phyloP scores from a whole-genome alignment of 1,140 invertebrate species.

The Halyomorpha halys region DNA sequence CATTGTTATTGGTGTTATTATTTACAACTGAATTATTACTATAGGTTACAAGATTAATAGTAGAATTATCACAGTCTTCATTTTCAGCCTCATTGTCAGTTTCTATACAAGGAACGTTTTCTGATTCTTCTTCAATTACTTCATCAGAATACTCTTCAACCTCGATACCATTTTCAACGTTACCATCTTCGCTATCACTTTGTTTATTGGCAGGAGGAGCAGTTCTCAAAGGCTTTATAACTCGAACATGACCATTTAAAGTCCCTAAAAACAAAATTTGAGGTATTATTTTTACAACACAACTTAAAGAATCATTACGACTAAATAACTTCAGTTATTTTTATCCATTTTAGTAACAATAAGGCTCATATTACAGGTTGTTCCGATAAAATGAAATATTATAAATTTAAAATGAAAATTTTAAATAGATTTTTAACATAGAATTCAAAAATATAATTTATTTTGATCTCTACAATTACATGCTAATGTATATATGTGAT shows the following conservation, averaged over 20 bases:
- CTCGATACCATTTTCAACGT: slow-evolving; percentile 20
- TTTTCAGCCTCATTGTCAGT: slow-evolving; percentile 25
- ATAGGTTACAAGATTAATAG: not conserved
- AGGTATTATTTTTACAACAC: not conserved
- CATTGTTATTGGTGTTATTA: not conserved
- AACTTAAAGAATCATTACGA: not conserved
- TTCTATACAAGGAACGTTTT: slow-evolving; percentile 25
- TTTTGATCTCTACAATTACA: too few relatives aligned
- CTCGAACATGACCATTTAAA: slow-evolving; percentile 15
- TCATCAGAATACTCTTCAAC: slow-evolving; percentile 29
- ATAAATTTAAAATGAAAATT: too few relatives aligned
- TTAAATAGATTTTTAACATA: too few relatives aligned
- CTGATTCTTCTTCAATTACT: slow-evolving; percentile 10
- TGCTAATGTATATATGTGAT: too few relatives aligned
- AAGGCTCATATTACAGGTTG: too few relatives aligned
- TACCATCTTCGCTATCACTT: slow-evolving; percentile 25
- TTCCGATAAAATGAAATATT: too few relatives aligned
- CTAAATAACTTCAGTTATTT: too few relatives aligned
- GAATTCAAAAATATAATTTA: too few relatives aligned
- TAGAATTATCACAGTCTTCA: not conserved
- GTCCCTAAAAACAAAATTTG: slow-evolving; percentile 34
- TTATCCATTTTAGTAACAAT: too few relatives aligned
- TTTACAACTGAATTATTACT: not conserved
- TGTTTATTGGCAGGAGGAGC: slow-evolving; percentile 26
- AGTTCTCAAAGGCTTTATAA: slow-evolving; percentile 11